phyloP scores from a whole-genome alignment of 2,888 invertebrate genomes.

The Drosophila yooni region DNA sequence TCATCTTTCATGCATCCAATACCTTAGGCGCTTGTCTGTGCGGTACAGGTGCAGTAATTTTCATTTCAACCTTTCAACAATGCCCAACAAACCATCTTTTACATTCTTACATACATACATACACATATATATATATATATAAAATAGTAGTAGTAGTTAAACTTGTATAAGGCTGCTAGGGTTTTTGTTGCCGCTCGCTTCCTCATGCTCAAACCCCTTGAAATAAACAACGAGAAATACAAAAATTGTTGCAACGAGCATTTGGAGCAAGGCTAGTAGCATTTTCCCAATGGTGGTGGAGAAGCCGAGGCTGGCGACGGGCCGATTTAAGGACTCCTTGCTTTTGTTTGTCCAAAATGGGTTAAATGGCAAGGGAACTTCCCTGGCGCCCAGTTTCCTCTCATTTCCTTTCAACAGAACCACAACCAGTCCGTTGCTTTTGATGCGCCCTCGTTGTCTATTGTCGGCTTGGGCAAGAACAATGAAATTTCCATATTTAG shows the following conservation, averaged over 20 bases:
- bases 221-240: constrained; percentile 56
- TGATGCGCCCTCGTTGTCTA: constrained; percentile 56
- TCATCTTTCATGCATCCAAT: constrained; percentile 44
- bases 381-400: constrained; percentile 51
- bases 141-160: constrained; percentile 13
- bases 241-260: constrained; percentile 66
- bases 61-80: constrained; percentile 69
- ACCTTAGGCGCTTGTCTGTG: constrained; percentile 61
- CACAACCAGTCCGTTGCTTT: constrained; percentile 55
- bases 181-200: constrained; percentile 48
- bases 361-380: constrained; percentile 59
- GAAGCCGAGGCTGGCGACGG: constrained; percentile 19
- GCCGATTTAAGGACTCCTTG: constrained; percentile 53
- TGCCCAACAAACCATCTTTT: constrained; percentile 44
- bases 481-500: constrained; percentile 69
- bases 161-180: constrained; percentile 23
- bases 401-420: constrained; percentile 57
- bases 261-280: constrained; percentile 65
- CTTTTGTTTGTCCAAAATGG: constrained; percentile 64
- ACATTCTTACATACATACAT: constrained; percentile 24
- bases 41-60: constrained; percentile 60
- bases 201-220: constrained; percentile 49
- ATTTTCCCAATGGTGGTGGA: constrained; percentile 33
- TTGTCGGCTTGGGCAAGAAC: constrained; percentile 53
- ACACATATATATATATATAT: not conserved